A percentile compares a stretch with the other conserved stretches of the same genome.
These are phyloP conservation scores for Chrysopilus asiliformis DNA, from an alignment of 2,888 invertebrate genomes.

Conservation along the genomic window DNA sequence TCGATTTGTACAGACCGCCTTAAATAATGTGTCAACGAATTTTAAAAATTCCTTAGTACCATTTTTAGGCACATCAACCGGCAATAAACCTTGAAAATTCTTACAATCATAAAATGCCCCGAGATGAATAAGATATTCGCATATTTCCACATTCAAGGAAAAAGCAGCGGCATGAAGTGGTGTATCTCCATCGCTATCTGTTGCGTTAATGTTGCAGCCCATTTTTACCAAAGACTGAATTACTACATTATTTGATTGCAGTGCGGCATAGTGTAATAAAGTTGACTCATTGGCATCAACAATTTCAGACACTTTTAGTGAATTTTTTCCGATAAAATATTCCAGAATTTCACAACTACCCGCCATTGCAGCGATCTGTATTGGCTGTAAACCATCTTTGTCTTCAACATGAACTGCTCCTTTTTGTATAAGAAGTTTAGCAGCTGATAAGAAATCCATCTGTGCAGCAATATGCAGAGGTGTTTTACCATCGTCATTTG, in stretches of 20 bases:
- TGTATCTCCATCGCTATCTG: not conserved
- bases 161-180: not conserved
- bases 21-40: too few species aligned
- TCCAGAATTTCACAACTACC: not conserved
- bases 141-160: not conserved
- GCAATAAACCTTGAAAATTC: too few species aligned
- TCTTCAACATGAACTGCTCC: not conserved
- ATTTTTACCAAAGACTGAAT: not conserved
- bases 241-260: not conserved
- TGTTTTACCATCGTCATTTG: not conserved
- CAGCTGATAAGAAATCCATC: not conserved
- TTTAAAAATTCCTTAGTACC: too few species aligned
- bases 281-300: not conserved
- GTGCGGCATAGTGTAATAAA: not conserved
- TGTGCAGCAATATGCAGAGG: slow-evolving; percentile 1
- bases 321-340: not conserved
- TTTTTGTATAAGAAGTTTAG: not conserved
- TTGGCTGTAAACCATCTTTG: not conserved
- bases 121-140: not conserved
- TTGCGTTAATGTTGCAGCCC: not conserved
- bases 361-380: not conserved
- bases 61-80: too few species aligned
- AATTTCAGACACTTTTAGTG: not conserved
- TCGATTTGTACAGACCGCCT: too few species aligned
- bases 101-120: too few species aligned